Conservation (phyloP, 2,888 invertebrate species). For the Nomada goodeniana region DNA sequence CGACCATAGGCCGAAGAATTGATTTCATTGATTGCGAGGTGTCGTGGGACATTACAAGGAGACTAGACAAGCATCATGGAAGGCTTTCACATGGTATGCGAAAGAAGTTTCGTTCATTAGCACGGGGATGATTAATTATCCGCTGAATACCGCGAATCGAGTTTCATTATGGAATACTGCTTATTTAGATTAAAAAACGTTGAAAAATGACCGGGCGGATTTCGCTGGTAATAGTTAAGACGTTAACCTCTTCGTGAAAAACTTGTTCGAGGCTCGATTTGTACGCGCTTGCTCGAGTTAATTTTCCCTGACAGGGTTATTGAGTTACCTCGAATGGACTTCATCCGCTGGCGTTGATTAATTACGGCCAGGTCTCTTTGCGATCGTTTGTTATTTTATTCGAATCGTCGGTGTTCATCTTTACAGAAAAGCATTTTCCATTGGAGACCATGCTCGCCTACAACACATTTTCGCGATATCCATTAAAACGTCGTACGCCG, state of each 20-base stretch:
- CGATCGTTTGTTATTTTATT: not conserved
- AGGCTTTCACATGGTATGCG: slow-evolving; percentile 7
- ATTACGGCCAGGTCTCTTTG: slow-evolving; percentile 7
- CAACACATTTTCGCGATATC: not conserved
- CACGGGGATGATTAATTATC: slow-evolving; percentile 21
- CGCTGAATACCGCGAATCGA: not conserved
- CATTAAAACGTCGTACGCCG: not conserved
- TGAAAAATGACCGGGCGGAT: not conserved
- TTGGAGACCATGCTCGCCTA: not conserved
- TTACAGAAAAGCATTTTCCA: not conserved
- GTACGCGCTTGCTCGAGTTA: slow-evolving; percentile 1
- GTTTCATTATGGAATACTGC: not conserved
- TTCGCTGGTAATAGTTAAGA: slow-evolving; percentile 16
- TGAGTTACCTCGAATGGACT: slow-evolving; percentile 23
- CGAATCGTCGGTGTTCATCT: slow-evolving; percentile 8
- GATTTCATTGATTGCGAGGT: not conserved
- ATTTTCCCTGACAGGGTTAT: slow-evolving; percentile 37
- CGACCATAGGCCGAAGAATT: not conserved
- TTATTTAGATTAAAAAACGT: not conserved
- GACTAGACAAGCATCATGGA: not conserved
- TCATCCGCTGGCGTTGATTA: slow-evolving; percentile 34
- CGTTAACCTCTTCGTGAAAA: slow-evolving; percentile 18
- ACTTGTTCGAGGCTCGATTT: slow-evolving; percentile 40
- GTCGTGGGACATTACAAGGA: not conserved
- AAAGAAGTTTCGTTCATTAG: slow-evolving; percentile 1